These are phyloP conservation scores for Erpornis zantholeuca DNA, from an alignment of 2,113 vertebrate genomes.

Conservation along the genomic window DNA sequence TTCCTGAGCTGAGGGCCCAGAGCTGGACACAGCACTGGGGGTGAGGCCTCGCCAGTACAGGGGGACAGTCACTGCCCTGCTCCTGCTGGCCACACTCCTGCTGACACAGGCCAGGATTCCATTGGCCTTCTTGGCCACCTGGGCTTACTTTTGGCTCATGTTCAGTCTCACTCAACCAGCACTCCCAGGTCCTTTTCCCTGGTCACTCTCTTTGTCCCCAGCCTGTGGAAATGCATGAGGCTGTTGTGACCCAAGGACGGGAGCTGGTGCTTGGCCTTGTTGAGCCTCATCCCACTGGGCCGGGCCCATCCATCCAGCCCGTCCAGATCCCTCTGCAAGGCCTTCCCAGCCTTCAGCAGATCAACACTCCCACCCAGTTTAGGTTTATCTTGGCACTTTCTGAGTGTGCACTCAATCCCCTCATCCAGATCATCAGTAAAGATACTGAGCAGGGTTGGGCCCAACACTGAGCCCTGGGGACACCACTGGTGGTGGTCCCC, in stretches of 20 bases:
- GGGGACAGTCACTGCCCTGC: not conserved
- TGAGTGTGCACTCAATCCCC: not conserved
- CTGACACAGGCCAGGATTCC: not conserved
- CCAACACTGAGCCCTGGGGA: not conserved
- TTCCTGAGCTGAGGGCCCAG: not conserved
- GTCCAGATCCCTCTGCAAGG: not conserved
- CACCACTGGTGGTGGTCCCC: not conserved
- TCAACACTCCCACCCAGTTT: not conserved
- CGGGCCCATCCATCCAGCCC: no score
- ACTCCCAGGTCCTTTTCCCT: not conserved
- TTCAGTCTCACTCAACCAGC: rapidly evolving
- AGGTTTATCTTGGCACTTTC: not conserved
- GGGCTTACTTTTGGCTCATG: not conserved
- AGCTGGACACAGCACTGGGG: no score
- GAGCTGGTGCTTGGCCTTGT: not conserved
- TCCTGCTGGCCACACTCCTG: not conserved
- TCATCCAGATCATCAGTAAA: not conserved
- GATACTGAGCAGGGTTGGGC: not conserved
- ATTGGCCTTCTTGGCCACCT: not conserved
- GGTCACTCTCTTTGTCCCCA: not conserved
- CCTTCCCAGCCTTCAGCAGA: not conserved
- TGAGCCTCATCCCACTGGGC: not conserved
- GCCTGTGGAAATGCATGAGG: not conserved
- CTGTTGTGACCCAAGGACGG: not conserved
- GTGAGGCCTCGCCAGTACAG: not conserved